Evolutionary conservation across 2,888 invertebrate species (phyloP).

Genomic region (Andrena camellia): DNA sequence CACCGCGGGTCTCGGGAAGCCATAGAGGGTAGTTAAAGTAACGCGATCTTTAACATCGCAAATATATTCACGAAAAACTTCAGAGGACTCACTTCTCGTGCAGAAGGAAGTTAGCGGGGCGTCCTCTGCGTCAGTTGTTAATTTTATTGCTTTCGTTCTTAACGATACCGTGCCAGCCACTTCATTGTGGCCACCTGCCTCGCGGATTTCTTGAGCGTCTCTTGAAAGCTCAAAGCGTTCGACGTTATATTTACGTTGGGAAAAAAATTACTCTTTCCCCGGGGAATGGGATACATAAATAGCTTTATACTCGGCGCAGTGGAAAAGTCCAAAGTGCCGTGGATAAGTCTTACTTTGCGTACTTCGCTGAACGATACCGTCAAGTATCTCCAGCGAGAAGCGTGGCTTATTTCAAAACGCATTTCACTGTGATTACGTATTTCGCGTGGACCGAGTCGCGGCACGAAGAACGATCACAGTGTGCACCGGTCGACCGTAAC

Average conservation of each 20-base stretch:
- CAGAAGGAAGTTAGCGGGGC: slow-evolving; percentile 1
- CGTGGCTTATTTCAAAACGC: slow-evolving; percentile 38
- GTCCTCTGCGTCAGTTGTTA: slow-evolving; percentile 25
- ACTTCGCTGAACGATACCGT: slow-evolving; percentile 45
- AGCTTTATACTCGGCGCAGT: slow-evolving; percentile 54
- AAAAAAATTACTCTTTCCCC: slow-evolving; percentile 41
- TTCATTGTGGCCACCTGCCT: slow-evolving; percentile 26
- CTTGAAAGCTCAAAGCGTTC: slow-evolving; percentile 32
- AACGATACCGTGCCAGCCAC: slow-evolving; percentile 29
- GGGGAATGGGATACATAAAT: slow-evolving; percentile 51
- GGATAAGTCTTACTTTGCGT: slow-evolving; percentile 54
- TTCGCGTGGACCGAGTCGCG: slow-evolving; percentile 14
- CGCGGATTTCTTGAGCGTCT: slow-evolving; percentile 48
- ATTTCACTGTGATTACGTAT: slow-evolving; percentile 40
- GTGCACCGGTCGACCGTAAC: slow-evolving; percentile 6
- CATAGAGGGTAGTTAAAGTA: background rate
- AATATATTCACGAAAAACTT: slow-evolving; percentile 1
- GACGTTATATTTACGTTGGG: slow-evolving; percentile 22
- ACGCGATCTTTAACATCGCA: background rate
- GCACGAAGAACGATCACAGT: slow-evolving; percentile 12
- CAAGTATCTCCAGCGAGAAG: slow-evolving; percentile 20
- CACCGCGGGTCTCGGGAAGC: background rate
- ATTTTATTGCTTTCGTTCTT: slow-evolving; percentile 29
- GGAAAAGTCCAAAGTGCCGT: slow-evolving; percentile 54
- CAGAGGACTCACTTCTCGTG: background rate